Evolutionary conservation across 2,113 vertebrate genomes (phyloP).

Genomic region (Syngnathus typhle): DNA sequence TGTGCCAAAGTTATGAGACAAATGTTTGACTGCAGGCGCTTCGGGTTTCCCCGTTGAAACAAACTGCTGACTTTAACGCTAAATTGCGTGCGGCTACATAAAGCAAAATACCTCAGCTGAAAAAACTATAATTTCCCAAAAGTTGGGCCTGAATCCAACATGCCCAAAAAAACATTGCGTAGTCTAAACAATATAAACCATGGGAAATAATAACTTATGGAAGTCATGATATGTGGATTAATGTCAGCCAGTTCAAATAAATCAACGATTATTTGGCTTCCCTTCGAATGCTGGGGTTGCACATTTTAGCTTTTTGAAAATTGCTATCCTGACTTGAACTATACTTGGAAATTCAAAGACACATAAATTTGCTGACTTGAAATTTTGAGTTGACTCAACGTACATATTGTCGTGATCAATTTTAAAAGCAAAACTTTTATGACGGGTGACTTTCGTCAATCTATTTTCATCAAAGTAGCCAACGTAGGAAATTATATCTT

Average conservation of each 20-base stretch:
- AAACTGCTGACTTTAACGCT: background rate
- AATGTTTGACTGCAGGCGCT: background rate
- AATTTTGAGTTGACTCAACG: too few relatives aligned
- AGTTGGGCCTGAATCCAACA: background rate
- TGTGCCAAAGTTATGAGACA: constrained; percentile 4
- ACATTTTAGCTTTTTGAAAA: background rate
- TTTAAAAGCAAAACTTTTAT: too few relatives aligned
- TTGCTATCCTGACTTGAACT: background rate
- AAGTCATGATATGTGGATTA: background rate
- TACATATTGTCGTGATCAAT: background rate
- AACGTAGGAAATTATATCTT: background rate
- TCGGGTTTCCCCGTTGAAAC: constrained; percentile 3
- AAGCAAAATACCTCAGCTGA: background rate
- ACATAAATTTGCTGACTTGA: too few relatives aligned
- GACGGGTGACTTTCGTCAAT: background rate
- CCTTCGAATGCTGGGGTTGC: background rate
- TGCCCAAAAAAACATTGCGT: background rate
- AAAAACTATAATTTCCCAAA: background rate
- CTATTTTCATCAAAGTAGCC: background rate
- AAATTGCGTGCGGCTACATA: background rate
- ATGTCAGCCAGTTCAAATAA: constrained; percentile 13
- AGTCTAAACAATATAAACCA: background rate
- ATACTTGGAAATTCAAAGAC: background rate
- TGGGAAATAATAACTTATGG: background rate
- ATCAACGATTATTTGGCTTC: constrained; percentile 10